phyloP scores from a whole-genome alignment of 2,797 vertebrate species.

The Odontamblyopus lacepedii region DNA sequence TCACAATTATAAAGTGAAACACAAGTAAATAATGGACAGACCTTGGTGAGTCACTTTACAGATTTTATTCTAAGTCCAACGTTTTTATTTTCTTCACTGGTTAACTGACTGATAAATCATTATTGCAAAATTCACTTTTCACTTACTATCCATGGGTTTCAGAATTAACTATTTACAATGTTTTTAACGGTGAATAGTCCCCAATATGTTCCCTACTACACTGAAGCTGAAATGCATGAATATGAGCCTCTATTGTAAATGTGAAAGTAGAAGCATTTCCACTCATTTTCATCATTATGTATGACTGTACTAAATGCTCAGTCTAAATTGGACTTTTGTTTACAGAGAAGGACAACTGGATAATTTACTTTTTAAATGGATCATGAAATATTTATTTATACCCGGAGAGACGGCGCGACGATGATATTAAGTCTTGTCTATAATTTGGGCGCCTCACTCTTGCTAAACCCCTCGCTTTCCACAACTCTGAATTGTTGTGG shows the following conservation, averaged over 20 bases:
- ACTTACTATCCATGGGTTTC: not conserved
- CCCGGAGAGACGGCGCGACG: slow-evolving; percentile 11
- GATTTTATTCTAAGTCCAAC: not conserved
- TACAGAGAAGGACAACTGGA: slow-evolving; percentile 24
- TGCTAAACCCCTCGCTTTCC: slow-evolving; percentile 24
- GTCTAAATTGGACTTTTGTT: slow-evolving; percentile 22
- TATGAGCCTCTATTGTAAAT: not conserved
- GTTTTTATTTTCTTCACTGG: not conserved
- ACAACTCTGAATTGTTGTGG: slow-evolving; percentile 50
- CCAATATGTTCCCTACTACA: no score
- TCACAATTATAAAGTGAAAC: not conserved
- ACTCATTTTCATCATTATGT: slow-evolving; percentile 24
- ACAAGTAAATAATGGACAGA: no score
- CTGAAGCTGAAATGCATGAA: no score
- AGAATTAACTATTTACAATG: no score
- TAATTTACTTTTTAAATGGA: slow-evolving; percentile 15
- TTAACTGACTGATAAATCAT: slow-evolving; percentile 36
- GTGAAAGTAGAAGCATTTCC: slow-evolving; percentile 16
- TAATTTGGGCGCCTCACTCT: slow-evolving; percentile 40
- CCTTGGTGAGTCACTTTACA: not conserved
- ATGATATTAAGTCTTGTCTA: slow-evolving; percentile 15
- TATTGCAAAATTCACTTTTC: slow-evolving; percentile 40
- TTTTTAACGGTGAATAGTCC: no score
- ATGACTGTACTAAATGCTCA: slow-evolving; percentile 1
- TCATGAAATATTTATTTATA: slow-evolving; percentile 27